Evolutionary conservation across 2,113 vertebrate species (phyloP), one percentile per base, ranked within the genome.

Genomic region (Halcyon malimbica): DNA sequence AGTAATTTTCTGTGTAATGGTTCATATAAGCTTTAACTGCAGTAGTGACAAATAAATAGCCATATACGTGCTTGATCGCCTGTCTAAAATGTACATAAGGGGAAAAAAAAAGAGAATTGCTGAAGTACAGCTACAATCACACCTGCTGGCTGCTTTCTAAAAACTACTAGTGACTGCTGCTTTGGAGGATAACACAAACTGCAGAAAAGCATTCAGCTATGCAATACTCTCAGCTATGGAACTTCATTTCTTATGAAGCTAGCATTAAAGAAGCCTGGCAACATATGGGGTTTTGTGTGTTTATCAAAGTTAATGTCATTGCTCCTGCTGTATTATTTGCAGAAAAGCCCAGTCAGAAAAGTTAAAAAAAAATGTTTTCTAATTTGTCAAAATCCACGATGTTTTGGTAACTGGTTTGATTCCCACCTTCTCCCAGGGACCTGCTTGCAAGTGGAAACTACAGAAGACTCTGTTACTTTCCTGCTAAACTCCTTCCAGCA

Each of bases 1-100:
- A 90, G 56, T 46, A 9, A 83, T 94, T 90, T 89, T 89, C 85
- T 67, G 39, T 68, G 88, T 13, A 82, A 71, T 80, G 95, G 75
- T 13, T 87, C 76, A 23, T 25, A 23, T 1, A 33, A 57, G 86
- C 51, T 44, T 28, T 20, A 56, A 31, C 88, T 84, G 94, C 95
- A 78, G 85, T 21, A 20, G 67, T 4, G 70, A 65, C 87, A 93
- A 74, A 90, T 35, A 89, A 91, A 92, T 46, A 67, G 39, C 75
- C 16, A 2, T 33, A 33, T 2, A 75, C 68, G 33, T 46, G 86
- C 80, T 76, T 44, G 73, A 35, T 50, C 5, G 3, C 33, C 90
- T 78, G 67, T 19, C 88, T 59, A 80, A 51, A 57, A 41, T 5
- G 76, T 9, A 56, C 48, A 21, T 31, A 42, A 6, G 39, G 18